phyloP scores from a whole-genome alignment of 2,797 vertebrate genomes.

The Loriculus beryllinus region DNA sequence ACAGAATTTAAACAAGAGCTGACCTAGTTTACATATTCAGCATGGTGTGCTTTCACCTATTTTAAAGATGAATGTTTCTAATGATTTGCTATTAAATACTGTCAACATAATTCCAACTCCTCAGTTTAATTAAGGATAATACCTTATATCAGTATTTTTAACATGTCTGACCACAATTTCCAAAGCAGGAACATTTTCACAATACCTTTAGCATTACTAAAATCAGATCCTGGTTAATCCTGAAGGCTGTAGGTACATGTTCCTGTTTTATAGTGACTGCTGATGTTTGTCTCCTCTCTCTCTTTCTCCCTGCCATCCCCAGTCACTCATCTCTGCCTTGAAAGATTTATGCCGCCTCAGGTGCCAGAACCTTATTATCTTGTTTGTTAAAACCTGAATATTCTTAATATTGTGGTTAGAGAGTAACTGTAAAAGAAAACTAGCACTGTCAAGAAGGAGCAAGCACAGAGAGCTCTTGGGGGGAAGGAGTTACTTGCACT shows the following conservation, averaged over 20 bases:
- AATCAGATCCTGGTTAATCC: neutral
- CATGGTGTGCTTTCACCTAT: neutral
- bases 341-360: neutral
- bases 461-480: neutral
- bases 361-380: neutral
- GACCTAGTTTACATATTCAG: neutral
- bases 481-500: neutral
- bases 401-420: neutral
- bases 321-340: neutral
- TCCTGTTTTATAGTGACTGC: neutral
- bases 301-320: neutral
- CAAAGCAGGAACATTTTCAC: neutral
- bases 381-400: neutral
- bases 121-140: neutral
- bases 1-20: neutral
- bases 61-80: conserved; percentile 5
- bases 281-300: neutral
- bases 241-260: neutral
- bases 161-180: neutral
- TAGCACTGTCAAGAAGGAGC: neutral
- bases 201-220: neutral
- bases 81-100: neutral
- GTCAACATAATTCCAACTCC: neutral
- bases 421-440: neutral
- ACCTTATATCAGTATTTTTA: neutral